A percentile compares a stretch with the other conserved stretches of the same genome.
Evolutionary conservation across 2,888 invertebrate genomes (phyloP).

Genomic region (Platycheirus rosarum): DNA sequence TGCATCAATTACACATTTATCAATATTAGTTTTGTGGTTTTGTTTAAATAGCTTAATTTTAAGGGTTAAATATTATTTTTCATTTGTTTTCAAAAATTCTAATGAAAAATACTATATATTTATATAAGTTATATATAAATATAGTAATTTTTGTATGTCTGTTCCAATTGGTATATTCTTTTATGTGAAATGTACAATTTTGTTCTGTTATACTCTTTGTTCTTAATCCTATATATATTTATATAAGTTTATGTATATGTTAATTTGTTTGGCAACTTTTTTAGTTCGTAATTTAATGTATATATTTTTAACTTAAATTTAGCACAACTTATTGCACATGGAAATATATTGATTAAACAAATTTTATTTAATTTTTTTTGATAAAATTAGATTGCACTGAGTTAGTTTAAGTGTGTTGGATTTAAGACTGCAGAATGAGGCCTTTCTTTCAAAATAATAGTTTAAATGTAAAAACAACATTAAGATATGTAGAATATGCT

Average conservation of each 20-base stretch:
- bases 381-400: slow-evolving; percentile 38
- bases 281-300: slow-evolving; percentile 48
- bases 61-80: slow-evolving; percentile 46
- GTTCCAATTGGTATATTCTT: slow-evolving; percentile 8
- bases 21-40: slow-evolving; percentile 3
- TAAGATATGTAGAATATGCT: too few species aligned
- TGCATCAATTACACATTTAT: slow-evolving; percentile 6
- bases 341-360: slow-evolving; percentile 39
- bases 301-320: slow-evolving; percentile 63
- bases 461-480: too few species aligned
- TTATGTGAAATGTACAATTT: slow-evolving; percentile 48
- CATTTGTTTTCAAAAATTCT: slow-evolving; percentile 46
- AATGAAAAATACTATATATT: slow-evolving; percentile 54
- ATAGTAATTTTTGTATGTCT: slow-evolving; percentile 42
- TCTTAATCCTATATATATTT: slow-evolving; percentile 35
- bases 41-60: slow-evolving; percentile 53
- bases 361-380: slow-evolving; percentile 9
- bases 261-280: slow-evolving; percentile 61
- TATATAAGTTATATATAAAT: slow-evolving; percentile 61
- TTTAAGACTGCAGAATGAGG: background rate
- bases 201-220: slow-evolving; percentile 13
- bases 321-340: slow-evolving; percentile 74
- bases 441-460: too few species aligned
- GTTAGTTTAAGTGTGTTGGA: slow-evolving; percentile 13
- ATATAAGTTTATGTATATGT: slow-evolving; percentile 48